Evolutionary conservation across 2,888 invertebrate species (phyloP).

Genomic region (Melieria picta): DNA sequence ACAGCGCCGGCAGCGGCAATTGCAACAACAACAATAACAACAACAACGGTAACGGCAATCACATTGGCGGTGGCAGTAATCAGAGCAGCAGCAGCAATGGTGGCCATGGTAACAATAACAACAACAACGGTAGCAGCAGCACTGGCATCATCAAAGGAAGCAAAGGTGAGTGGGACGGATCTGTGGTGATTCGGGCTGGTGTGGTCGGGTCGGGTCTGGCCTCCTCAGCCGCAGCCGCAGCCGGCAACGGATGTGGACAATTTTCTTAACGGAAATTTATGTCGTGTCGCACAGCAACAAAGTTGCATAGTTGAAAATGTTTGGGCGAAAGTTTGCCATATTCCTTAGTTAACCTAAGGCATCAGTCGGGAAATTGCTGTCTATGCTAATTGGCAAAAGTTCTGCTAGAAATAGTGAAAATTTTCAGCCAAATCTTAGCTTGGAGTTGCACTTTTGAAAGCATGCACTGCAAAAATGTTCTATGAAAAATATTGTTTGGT

Average conservation of each 20-base stretch:
- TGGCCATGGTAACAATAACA: slow-evolving; percentile 9
- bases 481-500: too few relatives aligned
- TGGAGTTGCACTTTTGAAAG: too few relatives aligned
- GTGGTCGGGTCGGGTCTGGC: not conserved
- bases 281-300: too few relatives aligned
- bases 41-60: slow-evolving; percentile 30
- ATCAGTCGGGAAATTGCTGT: too few relatives aligned
- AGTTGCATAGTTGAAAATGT: too few relatives aligned
- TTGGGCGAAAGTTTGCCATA: too few relatives aligned
- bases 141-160: slow-evolving; percentile 58
- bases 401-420: too few relatives aligned
- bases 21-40: slow-evolving; percentile 25
- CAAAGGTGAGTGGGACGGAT: slow-evolving; percentile 51
- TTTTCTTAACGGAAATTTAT: too few relatives aligned
- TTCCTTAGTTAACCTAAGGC: too few relatives aligned
- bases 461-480: too few relatives aligned
- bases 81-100: slow-evolving; percentile 30
- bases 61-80: slow-evolving; percentile 19
- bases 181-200: not conserved
- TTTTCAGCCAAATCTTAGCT: too few relatives aligned
- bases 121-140: slow-evolving; percentile 42
- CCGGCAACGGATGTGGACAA: not conserved
- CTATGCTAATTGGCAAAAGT: too few relatives aligned
- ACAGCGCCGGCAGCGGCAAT: slow-evolving; percentile 24
- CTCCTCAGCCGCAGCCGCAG: not conserved